Evolutionary conservation across 53 echinoderm and acorn worm species (phyloP).

Genomic region (Holothuria leucospilota): DNA sequence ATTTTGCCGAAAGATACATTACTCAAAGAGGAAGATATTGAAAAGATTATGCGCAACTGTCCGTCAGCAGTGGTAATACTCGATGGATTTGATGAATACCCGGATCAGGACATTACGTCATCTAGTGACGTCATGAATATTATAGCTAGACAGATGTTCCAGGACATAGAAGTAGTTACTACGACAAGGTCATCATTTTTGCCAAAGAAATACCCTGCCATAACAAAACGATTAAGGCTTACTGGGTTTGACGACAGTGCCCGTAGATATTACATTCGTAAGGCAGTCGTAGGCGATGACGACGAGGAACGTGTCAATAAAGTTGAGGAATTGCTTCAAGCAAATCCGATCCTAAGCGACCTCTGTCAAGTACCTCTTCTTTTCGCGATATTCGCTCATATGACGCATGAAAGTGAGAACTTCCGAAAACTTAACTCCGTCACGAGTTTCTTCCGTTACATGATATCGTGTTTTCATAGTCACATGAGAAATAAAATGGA

Average conservation of each 20-base stretch:
- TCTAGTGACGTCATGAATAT: neutral
- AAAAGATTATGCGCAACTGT: neutral
- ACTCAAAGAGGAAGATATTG: neutral
- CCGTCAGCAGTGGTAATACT: neutral
- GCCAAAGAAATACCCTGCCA: neutral
- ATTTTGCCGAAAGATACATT: neutral
- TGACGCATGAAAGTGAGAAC: neutral
- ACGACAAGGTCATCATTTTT: slow-evolving; percentile 4
- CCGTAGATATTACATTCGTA: neutral
- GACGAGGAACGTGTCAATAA: neutral
- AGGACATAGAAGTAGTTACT: neutral
- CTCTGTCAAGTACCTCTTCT: slow-evolving; percentile 15
- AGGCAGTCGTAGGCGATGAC: neutral
- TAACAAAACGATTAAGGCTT: neutral
- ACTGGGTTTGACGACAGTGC: slow-evolving; percentile 1
- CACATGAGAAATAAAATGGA: neutral
- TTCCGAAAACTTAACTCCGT: neutral
- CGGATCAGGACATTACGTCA: neutral
- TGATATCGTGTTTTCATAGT: slow-evolving; percentile 12
- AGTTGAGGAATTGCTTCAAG: neutral
- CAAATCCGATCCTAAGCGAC: slow-evolving; percentile 1
- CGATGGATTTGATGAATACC: slow-evolving; percentile 21
- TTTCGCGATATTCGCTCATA: slow-evolving; percentile 19
- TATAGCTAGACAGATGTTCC: neutral
- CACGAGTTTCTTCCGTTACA: neutral